Percentiles rank a stretch among this genome's conserved stretches.
phyloP scores from a whole-genome alignment of 2,888 invertebrate species.

The Pseudeuparius sepicola region DNA sequence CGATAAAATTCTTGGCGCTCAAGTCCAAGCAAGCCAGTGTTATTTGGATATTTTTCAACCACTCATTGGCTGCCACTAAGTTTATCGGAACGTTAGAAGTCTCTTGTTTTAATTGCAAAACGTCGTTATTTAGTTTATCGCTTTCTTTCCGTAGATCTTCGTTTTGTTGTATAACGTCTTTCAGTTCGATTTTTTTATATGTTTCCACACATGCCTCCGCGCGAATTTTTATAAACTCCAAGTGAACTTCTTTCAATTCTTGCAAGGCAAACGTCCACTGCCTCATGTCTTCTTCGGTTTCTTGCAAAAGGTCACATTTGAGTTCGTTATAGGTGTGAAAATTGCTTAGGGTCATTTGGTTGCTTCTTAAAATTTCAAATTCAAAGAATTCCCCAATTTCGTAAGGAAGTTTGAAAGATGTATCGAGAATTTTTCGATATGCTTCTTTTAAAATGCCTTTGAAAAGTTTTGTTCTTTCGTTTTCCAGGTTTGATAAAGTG shows the following conservation, averaged over 20 bases:
- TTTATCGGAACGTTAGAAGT: too few relatives aligned
- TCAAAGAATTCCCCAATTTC: slow-evolving; percentile 32
- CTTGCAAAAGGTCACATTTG: slow-evolving; percentile 25
- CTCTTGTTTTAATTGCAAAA: too few relatives aligned
- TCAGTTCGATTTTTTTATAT: neutral
- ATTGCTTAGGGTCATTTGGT: slow-evolving; percentile 33
- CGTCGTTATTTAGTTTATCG: too few relatives aligned
- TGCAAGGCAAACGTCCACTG: too few relatives aligned
- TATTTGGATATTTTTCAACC: slow-evolving; percentile 23
- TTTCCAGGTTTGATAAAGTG: slow-evolving; percentile 25
- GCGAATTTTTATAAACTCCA: too few relatives aligned
- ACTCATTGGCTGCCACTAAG: slow-evolving; percentile 20
- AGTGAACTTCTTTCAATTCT: too few relatives aligned
- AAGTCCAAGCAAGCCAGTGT: slow-evolving; percentile 26
- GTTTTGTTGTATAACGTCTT: too few relatives aligned
- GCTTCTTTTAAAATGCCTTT: slow-evolving; percentile 27
- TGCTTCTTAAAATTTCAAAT: slow-evolving; percentile 32
- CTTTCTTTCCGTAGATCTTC: too few relatives aligned
- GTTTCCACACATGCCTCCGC: slow-evolving; percentile 1
- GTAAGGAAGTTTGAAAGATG: slow-evolving; percentile 29
- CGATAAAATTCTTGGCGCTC: slow-evolving; percentile 26
- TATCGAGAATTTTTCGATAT: slow-evolving; percentile 27
- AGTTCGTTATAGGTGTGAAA: slow-evolving; percentile 29
- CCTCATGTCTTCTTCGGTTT: slow-evolving; percentile 30
- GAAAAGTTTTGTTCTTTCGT: slow-evolving; percentile 25